These are phyloP conservation scores for Chromoteleia sp. DNA, from an alignment of 2,888 invertebrate species.

Conservation along the genomic window DNA sequence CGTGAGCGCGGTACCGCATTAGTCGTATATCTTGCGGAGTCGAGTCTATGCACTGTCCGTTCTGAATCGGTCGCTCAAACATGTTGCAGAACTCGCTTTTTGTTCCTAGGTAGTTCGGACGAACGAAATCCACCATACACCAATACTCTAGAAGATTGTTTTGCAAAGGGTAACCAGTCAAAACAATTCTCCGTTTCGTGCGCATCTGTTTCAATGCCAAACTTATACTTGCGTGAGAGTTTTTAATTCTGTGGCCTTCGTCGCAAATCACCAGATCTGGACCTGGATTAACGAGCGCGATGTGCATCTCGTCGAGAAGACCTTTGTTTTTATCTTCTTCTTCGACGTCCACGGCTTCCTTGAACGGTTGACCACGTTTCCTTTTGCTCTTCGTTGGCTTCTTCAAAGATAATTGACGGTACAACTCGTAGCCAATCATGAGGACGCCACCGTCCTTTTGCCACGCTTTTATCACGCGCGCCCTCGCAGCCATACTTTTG, in stretches of 20 bases:
- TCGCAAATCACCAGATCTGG: conserved; percentile 98
- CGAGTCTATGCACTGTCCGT: conserved; percentile 98
- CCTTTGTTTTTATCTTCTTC: conserved; percentile 89
- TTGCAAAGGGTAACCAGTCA: conserved; percentile 99
- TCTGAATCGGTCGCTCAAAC: conserved; percentile 99
- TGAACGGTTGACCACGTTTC: conserved; percentile 84
- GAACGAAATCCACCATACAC: conserved; percentile 99
- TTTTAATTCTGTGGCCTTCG: conserved; percentile 99
- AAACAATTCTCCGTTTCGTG: conserved; percentile 96
- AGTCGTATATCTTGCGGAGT: conserved; percentile 96
- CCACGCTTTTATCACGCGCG: conserved; percentile 96
- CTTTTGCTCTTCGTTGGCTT: conserved; percentile 88
- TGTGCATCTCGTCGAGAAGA: conserved; percentile 93
- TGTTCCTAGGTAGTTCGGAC: conserved; percentile 98
- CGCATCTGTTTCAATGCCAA: conserved; percentile 97
- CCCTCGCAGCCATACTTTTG: conserved; percentile 94
- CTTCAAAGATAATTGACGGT: conserved; percentile 94
- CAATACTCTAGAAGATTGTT: conserved; percentile 98
- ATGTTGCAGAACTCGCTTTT: conserved; percentile 99
- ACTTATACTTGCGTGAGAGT: conserved; percentile 98
- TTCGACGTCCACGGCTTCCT: conserved; percentile 85
- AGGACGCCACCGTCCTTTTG: conserved; percentile 95
- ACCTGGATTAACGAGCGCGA: conserved; percentile 94
- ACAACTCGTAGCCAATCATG: conserved; percentile 98
- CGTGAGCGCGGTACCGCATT: conserved; percentile 98